Evolutionary conservation across 2,888 invertebrate genomes (phyloP).

Genomic region (Drosophila basisetae): DNA sequence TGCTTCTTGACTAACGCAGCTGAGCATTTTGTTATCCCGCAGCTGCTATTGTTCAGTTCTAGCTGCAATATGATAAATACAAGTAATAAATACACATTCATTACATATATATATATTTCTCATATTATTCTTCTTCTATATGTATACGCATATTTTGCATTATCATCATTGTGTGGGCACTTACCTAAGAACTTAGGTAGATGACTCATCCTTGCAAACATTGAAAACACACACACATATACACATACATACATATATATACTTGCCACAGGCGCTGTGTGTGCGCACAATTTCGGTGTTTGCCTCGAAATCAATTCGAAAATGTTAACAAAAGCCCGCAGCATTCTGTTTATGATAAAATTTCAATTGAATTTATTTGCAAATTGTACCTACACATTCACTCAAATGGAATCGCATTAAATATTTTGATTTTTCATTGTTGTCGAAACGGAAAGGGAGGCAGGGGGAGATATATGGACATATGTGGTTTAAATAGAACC

Average conservation of each 20-base stretch:
- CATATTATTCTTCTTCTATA: neutral
- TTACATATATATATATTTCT: neutral
- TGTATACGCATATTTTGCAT: constrained; percentile 43
- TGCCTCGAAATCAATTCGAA: constrained; percentile 67
- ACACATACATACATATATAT: neutral
- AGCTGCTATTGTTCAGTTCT: constrained; percentile 29
- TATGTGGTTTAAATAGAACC: neutral
- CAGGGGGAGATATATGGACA: neutral
- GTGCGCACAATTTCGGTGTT: constrained; percentile 39
- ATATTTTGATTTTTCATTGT: constrained; percentile 65
- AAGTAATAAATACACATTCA: neutral
- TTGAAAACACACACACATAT: neutral
- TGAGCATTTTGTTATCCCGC: constrained; percentile 36
- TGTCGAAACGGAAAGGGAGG: neutral
- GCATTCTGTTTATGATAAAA: constrained; percentile 66
- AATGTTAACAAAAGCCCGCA: constrained; percentile 68
- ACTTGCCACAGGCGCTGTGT: constrained; percentile 13
- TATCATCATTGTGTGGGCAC: constrained; percentile 43
- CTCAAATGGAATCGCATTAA: constrained; percentile 70
- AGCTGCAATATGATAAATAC: constrained; percentile 14
- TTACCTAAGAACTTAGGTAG: constrained; percentile 26
- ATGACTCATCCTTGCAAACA: constrained; percentile 42
- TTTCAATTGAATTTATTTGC: constrained; percentile 71
- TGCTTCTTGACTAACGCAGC: constrained; percentile 12
- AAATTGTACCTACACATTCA: constrained; percentile 47